phyloP scores from a whole-genome alignment of 2,797 vertebrate species.

The Monodelphis domestica region DNA sequence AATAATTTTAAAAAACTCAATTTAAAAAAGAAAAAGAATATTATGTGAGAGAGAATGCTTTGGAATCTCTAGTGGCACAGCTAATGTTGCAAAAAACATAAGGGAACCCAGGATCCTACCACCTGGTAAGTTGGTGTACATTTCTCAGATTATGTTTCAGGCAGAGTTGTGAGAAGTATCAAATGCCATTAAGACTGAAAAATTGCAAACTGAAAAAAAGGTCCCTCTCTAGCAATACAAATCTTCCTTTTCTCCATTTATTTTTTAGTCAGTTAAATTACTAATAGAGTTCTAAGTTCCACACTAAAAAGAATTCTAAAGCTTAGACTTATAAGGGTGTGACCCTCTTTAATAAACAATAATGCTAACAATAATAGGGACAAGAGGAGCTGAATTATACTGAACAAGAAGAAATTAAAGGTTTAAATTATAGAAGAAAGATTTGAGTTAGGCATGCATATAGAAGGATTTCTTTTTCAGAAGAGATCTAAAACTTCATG shows the following conservation, averaged over 20 bases:
- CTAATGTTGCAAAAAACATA: neutral
- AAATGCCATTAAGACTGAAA: slow-evolving; percentile 1
- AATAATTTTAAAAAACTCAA: too few relatives aligned
- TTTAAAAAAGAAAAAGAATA: too few relatives aligned
- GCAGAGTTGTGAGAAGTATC: neutral
- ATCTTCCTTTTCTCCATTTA: neutral
- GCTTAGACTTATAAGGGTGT: neutral
- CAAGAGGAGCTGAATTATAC: neutral
- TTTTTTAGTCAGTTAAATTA: too few relatives aligned
- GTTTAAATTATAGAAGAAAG: neutral
- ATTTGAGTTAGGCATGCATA: neutral
- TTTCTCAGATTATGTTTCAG: slow-evolving; percentile 34
- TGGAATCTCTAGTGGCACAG: neutral
- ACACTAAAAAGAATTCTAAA: slow-evolving; percentile 17
- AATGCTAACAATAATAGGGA: slow-evolving; percentile 32
- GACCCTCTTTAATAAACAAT: slow-evolving; percentile 9
- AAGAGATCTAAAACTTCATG: neutral
- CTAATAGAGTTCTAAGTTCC: slow-evolving; percentile 8
- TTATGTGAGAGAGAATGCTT: neutral
- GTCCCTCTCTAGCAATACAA: neutral
- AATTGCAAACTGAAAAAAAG: slow-evolving; percentile 1
- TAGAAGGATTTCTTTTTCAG: neutral
- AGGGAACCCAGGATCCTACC: neutral
- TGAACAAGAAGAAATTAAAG: neutral
- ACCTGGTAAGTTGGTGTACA: neutral